Evolutionary conservation across 2,797 vertebrate genomes (phyloP).

Genomic region (Tokudaia muenninki): DNA sequence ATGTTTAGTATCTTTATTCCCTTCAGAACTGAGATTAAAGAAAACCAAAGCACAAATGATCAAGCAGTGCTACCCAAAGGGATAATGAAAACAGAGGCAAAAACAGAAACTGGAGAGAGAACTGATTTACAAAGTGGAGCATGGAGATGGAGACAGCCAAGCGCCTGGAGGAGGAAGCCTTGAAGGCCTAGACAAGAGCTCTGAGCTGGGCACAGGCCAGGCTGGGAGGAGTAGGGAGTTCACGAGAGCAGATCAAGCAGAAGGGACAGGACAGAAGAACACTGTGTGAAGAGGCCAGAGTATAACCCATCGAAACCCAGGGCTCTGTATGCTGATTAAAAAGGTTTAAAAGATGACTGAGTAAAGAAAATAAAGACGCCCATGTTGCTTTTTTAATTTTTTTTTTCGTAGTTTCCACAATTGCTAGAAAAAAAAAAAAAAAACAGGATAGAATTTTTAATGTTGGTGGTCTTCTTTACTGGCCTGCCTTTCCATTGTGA

Average conservation of each 20-base stretch:
- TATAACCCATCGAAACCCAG: neutral
- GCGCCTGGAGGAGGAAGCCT: neutral
- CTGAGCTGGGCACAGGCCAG: neutral
- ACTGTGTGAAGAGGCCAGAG: neutral
- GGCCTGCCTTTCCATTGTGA: neutral
- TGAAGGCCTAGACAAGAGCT: neutral
- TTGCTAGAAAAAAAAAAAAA: neutral
- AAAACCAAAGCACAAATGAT: neutral
- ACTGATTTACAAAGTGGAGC: neutral
- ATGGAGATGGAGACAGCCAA: neutral
- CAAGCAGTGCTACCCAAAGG: neutral
- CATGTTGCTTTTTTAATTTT: neutral
- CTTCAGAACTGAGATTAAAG: conserved; percentile 12
- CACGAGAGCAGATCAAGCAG: neutral
- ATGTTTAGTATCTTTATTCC: neutral
- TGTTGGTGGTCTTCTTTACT: neutral
- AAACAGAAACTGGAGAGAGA: neutral
- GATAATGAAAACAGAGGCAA: neutral
- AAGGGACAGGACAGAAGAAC: neutral
- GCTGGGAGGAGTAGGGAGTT: no score
- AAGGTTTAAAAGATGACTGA: neutral
- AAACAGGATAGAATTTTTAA: neutral
- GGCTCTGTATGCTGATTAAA: neutral
- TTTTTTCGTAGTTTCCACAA: neutral
- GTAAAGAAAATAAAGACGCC: neutral